Evolutionary conservation across 2,113 vertebrate species (phyloP).

Genomic region (Alligator sinensis): DNA sequence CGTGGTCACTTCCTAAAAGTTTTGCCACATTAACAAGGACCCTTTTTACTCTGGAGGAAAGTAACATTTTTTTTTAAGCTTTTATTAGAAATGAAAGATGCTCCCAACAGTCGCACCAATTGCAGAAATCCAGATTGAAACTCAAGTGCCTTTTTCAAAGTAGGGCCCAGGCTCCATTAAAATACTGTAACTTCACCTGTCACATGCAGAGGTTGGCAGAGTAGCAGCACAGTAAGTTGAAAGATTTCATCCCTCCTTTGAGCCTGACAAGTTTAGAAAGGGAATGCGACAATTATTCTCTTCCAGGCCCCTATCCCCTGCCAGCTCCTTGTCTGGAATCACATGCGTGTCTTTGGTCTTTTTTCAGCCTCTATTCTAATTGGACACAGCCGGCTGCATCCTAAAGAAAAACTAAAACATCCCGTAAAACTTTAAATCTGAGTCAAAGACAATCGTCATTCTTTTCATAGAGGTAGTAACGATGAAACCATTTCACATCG

Average conservation of each 20-base stretch:
- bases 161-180: slow-evolving; percentile 30
- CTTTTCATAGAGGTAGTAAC: background rate
- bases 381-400: background rate
- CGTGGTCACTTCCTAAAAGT: background rate
- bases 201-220: slow-evolving; percentile 16
- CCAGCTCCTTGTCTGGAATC: slow-evolving; percentile 13
- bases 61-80: slow-evolving; percentile 17
- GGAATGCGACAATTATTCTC: background rate
- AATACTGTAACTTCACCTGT: slow-evolving; percentile 29
- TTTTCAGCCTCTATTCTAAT: background rate
- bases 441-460: background rate
- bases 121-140: slow-evolving; percentile 47
- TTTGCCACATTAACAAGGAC: background rate
- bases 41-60: background rate
- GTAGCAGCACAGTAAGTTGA: background rate
- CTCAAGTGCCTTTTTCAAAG: slow-evolving; percentile 47
- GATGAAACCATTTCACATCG: background rate
- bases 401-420: slow-evolving; percentile 28
- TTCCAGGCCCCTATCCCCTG: background rate
- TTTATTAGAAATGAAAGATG: slow-evolving; percentile 58
- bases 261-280: background rate
- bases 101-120: slow-evolving; percentile 32
- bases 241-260: slow-evolving; percentile 35
- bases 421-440: background rate
- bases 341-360: background rate